Conservation (phyloP, 2,797 vertebrate species). For the Hypotaenidia okinawae region DNA sequence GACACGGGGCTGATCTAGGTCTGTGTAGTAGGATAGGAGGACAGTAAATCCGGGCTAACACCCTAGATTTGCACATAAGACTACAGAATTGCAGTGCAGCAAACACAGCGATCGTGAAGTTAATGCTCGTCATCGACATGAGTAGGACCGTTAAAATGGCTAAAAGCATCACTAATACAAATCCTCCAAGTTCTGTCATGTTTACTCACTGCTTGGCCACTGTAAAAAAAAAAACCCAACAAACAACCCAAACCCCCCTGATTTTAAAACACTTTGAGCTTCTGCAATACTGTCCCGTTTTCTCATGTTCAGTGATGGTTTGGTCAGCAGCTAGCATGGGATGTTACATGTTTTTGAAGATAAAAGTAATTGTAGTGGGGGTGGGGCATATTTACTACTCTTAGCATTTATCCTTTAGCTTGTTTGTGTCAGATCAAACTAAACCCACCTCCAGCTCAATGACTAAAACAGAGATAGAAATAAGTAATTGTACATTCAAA, state of each 20-base stretch:
- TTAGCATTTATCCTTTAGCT: neutral
- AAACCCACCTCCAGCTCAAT: neutral
- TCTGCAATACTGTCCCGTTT: neutral
- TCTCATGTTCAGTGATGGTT: neutral
- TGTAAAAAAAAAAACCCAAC: neutral
- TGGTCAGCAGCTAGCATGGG: neutral
- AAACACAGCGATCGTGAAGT: neutral
- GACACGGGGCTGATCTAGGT: neutral
- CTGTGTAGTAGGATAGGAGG: neutral
- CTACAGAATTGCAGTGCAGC: neutral
- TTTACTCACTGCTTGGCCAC: neutral
- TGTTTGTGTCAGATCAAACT: neutral
- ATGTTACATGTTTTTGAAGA: neutral
- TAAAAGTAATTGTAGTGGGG: neutral
- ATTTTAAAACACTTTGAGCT: neutral
- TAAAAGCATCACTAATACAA: neutral
- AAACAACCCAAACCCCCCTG: no score
- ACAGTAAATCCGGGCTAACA: constrained; percentile 30
- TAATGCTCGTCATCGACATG: neutral
- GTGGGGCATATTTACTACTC: neutral
- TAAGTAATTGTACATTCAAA: neutral
- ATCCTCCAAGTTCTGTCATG: neutral
- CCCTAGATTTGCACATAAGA: neutral
- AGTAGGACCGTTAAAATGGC: neutral
- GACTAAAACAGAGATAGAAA: neutral